A percentile compares a stretch with the other conserved stretches of the same genome.
Conservation (phyloP, 2,797 vertebrate genomes). For the Sebastes aleutianus region DNA sequence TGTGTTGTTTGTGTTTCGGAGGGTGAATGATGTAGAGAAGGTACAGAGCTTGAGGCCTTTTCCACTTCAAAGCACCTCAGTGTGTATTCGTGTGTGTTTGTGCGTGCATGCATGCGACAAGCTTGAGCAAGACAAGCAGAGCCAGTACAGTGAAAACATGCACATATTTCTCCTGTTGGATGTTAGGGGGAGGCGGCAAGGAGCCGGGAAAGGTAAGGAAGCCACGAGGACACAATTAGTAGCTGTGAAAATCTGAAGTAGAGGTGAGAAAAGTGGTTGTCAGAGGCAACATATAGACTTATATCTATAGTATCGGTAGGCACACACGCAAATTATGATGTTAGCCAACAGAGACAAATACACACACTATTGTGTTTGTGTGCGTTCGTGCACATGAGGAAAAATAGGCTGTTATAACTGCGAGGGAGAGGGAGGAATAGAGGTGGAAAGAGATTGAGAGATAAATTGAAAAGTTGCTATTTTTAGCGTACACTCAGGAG, state of each 20-base stretch:
- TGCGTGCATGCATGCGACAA: constrained; percentile 58
- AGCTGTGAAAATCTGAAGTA: constrained; percentile 3
- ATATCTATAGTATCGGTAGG: not conserved
- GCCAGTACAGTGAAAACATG: constrained; percentile 52
- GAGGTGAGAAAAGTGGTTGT: constrained; percentile 24
- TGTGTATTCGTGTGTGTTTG: constrained; percentile 58
- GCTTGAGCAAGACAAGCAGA: constrained; percentile 68
- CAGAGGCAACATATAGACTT: not conserved
- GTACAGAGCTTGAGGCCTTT: constrained; percentile 77
- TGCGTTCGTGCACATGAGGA: not conserved
- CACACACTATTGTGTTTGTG: not conserved
- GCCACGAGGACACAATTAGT: constrained; percentile 25
- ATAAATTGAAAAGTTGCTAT: constrained; percentile 52
- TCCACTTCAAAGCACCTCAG: constrained; percentile 77
- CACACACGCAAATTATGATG: constrained; percentile 5
- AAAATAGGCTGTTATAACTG: not conserved
- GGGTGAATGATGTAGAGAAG: constrained; percentile 79
- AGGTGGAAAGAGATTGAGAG: constrained; percentile 46
- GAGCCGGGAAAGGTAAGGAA: constrained; percentile 17
- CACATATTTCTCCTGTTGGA: constrained; percentile 52
- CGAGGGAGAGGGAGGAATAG: constrained; percentile 1
- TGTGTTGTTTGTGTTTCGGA: constrained; percentile 70
- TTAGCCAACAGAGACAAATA: not conserved
- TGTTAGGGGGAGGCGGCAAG: constrained; percentile 5
- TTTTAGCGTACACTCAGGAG: constrained; percentile 48